These are phyloP conservation scores for Apis cerana DNA, from an alignment of 1,140 invertebrate species.

Conservation along the genomic window DNA sequence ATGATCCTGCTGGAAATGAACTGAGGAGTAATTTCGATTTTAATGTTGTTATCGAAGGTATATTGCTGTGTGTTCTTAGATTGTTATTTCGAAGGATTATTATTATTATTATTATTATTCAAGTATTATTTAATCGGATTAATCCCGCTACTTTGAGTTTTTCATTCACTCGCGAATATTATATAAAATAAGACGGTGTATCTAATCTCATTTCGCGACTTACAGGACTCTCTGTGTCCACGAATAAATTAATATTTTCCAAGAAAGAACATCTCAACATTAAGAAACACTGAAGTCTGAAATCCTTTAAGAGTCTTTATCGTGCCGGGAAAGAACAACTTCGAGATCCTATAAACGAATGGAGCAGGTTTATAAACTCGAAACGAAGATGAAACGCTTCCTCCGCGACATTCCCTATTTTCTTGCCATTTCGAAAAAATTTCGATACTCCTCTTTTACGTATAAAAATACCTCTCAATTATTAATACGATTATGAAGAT, in stretches of 20 bases:
- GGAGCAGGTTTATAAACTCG: neutral
- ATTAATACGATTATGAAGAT: no score
- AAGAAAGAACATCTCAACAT: neutral
- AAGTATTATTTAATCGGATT: neutral
- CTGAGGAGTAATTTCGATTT: no score
- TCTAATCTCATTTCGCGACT: slow-evolving; percentile 9
- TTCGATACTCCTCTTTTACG: neutral
- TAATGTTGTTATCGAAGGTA: no score
- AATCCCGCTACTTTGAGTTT: neutral
- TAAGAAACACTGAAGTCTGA: neutral
- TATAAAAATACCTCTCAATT: no score
- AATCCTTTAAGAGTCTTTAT: neutral
- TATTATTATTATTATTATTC: no score
- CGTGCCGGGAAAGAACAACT: neutral
- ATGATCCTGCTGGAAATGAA: neutral
- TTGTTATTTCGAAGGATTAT: no score
- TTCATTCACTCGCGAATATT: neutral
- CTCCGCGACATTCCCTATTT: no score
- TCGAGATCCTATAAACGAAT: slow-evolving; percentile 2
- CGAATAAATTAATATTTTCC: slow-evolving; percentile 12
- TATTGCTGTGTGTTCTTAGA: no score
- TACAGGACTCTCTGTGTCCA: neutral
- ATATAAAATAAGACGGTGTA: neutral
- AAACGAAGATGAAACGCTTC: neutral
- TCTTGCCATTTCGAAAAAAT: no score